Evolutionary conservation across 2,888 invertebrate genomes (phyloP).

Genomic region (Ernsta delagoae): DNA sequence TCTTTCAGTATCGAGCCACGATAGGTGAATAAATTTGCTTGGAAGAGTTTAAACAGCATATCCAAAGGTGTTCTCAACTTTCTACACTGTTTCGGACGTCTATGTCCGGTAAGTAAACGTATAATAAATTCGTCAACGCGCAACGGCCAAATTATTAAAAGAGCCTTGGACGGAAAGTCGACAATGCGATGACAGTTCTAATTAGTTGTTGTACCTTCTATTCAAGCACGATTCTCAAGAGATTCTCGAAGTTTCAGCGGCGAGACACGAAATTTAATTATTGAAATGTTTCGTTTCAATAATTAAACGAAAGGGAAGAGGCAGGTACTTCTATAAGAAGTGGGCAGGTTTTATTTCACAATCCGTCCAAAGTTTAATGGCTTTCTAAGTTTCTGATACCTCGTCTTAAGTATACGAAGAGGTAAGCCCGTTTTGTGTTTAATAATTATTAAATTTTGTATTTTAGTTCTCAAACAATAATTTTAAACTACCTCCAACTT

Average conservation of each 20-base stretch:
- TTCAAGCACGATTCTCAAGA: slow-evolving; percentile 35
- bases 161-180: slow-evolving; percentile 12
- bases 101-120: neutral
- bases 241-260: slow-evolving; percentile 27
- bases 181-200: slow-evolving; percentile 38
- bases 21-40: neutral
- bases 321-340: slow-evolving; percentile 12
- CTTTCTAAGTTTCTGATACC: slow-evolving; percentile 29
- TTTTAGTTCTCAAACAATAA: neutral
- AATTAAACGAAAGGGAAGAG: slow-evolving; percentile 19
- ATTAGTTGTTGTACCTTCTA: slow-evolving; percentile 41
- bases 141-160: slow-evolving; percentile 21
- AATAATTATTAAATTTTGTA: slow-evolving; percentile 9
- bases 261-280: slow-evolving; percentile 36
- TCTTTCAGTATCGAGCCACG: neutral
- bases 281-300: slow-evolving; percentile 31
- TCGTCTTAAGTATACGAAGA: slow-evolving; percentile 4
- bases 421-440: neutral
- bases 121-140: slow-evolving; percentile 12
- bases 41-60: neutral
- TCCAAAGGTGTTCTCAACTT: neutral
- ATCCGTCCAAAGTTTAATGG: slow-evolving; percentile 31
- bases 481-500: neutral
- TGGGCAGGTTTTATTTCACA: slow-evolving; percentile 29
- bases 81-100: neutral